Conservation (phyloP, 2,888 invertebrate species). For the Lysandra bellargus region DNA sequence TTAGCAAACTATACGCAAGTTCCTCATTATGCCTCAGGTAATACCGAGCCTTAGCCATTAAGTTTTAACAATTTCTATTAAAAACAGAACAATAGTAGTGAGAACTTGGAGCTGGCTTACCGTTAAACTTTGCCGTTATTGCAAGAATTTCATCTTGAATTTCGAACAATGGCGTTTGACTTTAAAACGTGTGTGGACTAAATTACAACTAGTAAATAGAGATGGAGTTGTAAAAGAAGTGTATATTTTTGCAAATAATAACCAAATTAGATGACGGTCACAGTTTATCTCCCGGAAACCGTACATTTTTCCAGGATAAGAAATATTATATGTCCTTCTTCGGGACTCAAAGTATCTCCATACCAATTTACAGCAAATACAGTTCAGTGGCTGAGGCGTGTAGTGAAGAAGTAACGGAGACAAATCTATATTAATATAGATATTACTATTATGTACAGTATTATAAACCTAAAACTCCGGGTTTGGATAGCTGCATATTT, state of each 20-base stretch:
- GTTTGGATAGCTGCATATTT: background rate
- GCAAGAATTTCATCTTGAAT: conserved; percentile 28
- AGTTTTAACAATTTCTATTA: conserved; percentile 17
- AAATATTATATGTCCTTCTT: too few relatives aligned
- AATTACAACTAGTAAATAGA: background rate
- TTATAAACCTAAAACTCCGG: background rate
- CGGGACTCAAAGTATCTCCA: too few relatives aligned
- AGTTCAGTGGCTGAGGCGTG: too few relatives aligned
- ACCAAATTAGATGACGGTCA: too few relatives aligned
- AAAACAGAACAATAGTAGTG: conserved; percentile 56
- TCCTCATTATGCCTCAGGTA: background rate
- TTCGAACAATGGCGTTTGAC: conserved; percentile 20
- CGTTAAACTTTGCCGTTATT: conserved; percentile 54
- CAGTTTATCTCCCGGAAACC: too few relatives aligned
- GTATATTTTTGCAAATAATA: too few relatives aligned
- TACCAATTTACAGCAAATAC: too few relatives aligned
- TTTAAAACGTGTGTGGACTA: background rate
- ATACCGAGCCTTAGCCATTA: background rate
- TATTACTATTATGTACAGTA: too few relatives aligned
- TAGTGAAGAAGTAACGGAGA: too few relatives aligned
- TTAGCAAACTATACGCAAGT: background rate
- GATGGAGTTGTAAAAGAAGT: background rate
- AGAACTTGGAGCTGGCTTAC: conserved; percentile 51
- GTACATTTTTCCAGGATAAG: too few relatives aligned
- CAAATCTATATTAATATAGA: too few relatives aligned